Conservation (phyloP, 2,888 invertebrate species). For the Pycnomerus fuliginosus region DNA sequence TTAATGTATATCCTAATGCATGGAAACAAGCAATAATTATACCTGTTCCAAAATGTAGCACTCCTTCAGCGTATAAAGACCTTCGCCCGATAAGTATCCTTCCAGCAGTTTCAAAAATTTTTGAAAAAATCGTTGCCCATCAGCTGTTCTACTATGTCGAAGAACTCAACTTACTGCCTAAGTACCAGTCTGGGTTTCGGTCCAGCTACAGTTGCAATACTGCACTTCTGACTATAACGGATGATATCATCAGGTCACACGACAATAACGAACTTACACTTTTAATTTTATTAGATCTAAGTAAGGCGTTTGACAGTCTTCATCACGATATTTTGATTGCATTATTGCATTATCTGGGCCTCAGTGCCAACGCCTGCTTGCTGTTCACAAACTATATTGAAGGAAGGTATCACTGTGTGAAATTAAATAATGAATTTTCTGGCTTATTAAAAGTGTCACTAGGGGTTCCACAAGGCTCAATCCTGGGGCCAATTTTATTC, state of each 20-base stretch:
- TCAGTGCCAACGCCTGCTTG: no score
- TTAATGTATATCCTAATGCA: neutral
- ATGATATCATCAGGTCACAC: neutral
- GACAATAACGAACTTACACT: no score
- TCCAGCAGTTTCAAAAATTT: neutral
- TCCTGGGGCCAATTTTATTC: neutral
- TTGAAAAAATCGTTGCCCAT: neutral
- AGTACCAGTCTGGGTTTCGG: no score
- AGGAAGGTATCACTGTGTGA: no score
- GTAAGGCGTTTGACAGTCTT: no score
- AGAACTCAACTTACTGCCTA: neutral
- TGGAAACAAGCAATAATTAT: neutral
- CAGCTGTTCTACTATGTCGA: neutral
- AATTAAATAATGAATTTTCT: neutral
- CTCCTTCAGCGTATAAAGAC: neutral
- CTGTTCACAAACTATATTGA: no score
- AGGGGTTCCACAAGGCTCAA: no score
- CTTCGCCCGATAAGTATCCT: neutral
- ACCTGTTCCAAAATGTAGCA: neutral
- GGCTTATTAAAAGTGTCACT: neutral
- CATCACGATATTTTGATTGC: no score
- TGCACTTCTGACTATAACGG: neutral
- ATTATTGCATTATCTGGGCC: no score
- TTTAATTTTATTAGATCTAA: no score
- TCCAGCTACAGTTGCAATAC: constrained; percentile 1